These are phyloP conservation scores for Mormoops blainvillei DNA, from an alignment of 2,113 vertebrate genomes.

Conservation along the genomic window DNA sequence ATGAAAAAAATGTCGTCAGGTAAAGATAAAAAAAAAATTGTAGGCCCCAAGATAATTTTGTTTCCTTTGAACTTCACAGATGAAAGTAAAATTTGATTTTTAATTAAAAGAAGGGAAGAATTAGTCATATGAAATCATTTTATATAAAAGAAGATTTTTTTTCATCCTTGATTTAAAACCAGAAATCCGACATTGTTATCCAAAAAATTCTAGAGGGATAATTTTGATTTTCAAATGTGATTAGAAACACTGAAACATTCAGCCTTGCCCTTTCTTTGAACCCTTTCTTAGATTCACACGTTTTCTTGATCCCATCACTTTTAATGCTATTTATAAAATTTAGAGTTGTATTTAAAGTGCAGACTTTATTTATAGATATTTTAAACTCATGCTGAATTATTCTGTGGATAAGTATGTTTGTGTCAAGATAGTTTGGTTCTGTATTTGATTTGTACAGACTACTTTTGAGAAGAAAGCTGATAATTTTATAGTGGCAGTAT, in stretches of 20 bases:
- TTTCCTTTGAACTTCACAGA: background rate
- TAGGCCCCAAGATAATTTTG: background rate
- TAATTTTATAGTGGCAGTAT: background rate
- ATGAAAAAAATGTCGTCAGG: too few relatives aligned
- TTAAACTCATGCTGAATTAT: background rate
- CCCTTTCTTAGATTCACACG: background rate
- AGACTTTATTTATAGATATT: background rate
- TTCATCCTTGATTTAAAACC: conserved; percentile 9
- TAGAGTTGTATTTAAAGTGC: background rate
- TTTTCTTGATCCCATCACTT: background rate
- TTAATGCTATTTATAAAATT: background rate
- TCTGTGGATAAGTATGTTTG: background rate
- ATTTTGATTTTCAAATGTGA: background rate
- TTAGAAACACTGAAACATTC: background rate
- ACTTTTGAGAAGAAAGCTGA: background rate
- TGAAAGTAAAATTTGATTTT: conserved; percentile 16
- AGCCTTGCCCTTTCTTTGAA: background rate
- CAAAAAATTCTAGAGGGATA: background rate
- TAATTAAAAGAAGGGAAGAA: background rate
- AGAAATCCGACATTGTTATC: background rate
- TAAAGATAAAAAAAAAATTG: background rate
- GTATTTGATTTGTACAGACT: background rate
- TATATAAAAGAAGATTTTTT: background rate
- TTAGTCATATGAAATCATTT: background rate
- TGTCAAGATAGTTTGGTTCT: background rate